Conservation (phyloP, 2,888 invertebrate genomes). For the Diaprepes abbreviatus region DNA sequence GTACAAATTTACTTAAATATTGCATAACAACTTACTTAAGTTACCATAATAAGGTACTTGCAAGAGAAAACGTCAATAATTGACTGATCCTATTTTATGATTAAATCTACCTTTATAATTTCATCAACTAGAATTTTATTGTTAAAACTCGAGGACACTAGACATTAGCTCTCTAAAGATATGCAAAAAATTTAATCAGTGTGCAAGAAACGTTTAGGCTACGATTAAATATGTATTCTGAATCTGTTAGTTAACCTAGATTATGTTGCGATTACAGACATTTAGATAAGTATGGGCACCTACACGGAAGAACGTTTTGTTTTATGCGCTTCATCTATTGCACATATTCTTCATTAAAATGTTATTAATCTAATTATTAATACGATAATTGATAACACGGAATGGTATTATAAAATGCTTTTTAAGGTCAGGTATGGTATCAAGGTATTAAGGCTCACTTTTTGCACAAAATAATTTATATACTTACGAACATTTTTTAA, state of each 20-base stretch:
- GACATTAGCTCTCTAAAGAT: conserved; percentile 39
- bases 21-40: conserved; percentile 45
- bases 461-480: neutral
- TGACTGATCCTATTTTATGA: conserved; percentile 38
- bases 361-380: neutral
- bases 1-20: conserved; percentile 40
- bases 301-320: conserved; percentile 26
- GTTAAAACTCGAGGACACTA: conserved; percentile 32
- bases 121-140: conserved; percentile 16
- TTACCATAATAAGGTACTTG: conserved; percentile 34
- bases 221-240: conserved; percentile 13
- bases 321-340: neutral
- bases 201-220: conserved; percentile 28
- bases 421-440: conserved; percentile 25
- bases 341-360: neutral
- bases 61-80: conserved; percentile 41
- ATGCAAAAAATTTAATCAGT: conserved; percentile 29
- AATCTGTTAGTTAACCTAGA: conserved; percentile 11
- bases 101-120: conserved; percentile 40
- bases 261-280: conserved; percentile 34
- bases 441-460: neutral
- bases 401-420: neutral
- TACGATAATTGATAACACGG: neutral
- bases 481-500: neutral
- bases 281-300: conserved; percentile 16